These are phyloP conservation scores for Uria lomvia DNA, from an alignment of 2,113 vertebrate species.

Conservation along the genomic window DNA sequence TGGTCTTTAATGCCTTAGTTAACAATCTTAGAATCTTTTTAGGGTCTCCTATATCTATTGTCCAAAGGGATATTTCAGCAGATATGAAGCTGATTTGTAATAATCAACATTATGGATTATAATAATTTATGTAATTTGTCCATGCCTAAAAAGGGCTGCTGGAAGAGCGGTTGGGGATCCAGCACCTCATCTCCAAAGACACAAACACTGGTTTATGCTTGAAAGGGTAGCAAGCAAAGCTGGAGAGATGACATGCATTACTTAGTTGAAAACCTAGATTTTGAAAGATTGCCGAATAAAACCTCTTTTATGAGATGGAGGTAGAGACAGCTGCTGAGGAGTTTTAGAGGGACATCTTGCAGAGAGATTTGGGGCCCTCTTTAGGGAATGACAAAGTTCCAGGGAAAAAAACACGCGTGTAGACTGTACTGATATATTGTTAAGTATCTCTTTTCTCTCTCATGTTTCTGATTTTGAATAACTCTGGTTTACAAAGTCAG, in stretches of 20 bases:
- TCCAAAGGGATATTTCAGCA: neutral
- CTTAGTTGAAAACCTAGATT: neutral
- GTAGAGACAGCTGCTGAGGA: neutral
- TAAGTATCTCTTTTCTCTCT: neutral
- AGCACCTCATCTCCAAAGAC: neutral
- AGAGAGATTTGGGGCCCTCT: neutral
- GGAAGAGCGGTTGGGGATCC: neutral
- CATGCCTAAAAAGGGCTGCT: neutral
- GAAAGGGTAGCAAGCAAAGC: neutral
- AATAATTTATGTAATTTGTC: neutral
- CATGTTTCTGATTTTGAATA: neutral
- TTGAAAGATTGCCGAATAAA: neutral
- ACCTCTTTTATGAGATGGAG: neutral
- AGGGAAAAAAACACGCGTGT: neutral
- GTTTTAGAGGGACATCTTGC: neutral
- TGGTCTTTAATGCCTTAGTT: neutral
- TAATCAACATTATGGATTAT: neutral
- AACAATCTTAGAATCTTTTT: neutral
- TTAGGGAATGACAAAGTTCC: neutral
- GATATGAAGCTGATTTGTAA: neutral
- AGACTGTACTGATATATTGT: neutral
- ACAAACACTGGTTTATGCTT: neutral
- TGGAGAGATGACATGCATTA: neutral
- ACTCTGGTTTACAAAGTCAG: neutral
- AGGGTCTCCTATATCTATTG: neutral